phyloP scores from a whole-genome alignment of 2,797 vertebrate genomes.

The Apogon hyalosoma region DNA sequence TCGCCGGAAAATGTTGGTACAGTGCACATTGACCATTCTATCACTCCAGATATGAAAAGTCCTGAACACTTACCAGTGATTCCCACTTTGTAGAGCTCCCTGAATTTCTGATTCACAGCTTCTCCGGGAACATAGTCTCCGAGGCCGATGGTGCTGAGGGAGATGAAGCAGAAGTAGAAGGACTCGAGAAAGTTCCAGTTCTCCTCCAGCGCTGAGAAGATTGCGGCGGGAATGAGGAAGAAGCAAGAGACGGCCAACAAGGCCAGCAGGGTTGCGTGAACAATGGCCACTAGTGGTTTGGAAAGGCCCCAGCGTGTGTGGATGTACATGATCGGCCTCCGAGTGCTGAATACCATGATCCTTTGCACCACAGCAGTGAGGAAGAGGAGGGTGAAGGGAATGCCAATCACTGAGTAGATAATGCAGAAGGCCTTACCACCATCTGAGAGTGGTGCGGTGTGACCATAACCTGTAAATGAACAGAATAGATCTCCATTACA shows the following conservation, averaged over 20 bases:
- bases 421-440: slow-evolving; percentile 98
- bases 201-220: slow-evolving; percentile 93
- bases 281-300: slow-evolving; percentile 90
- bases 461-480: slow-evolving; percentile 90
- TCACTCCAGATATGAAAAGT: background rate
- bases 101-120: slow-evolving; percentile 91
- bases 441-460: slow-evolving; percentile 95
- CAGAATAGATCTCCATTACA: background rate
- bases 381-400: slow-evolving; percentile 97
- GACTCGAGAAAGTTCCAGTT: slow-evolving; percentile 99
- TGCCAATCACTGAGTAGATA: slow-evolving; percentile 94
- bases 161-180: slow-evolving; percentile 99
- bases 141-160: slow-evolving; percentile 96
- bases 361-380: slow-evolving; percentile 96
- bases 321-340: slow-evolving; percentile 89
- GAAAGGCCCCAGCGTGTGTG: slow-evolving; percentile 93
- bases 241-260: slow-evolving; percentile 88
- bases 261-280: slow-evolving; percentile 89
- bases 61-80: slow-evolving; percentile 92
- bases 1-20: no score
- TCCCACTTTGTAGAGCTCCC: slow-evolving; percentile 95
- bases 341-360: slow-evolving; percentile 91
- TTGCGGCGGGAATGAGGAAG: slow-evolving; percentile 94
- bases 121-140: slow-evolving; percentile 98
- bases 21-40: no score